phyloP scores from a whole-genome alignment of 1,140 invertebrate genomes.

The Panagrolaimus sp. region DNA sequence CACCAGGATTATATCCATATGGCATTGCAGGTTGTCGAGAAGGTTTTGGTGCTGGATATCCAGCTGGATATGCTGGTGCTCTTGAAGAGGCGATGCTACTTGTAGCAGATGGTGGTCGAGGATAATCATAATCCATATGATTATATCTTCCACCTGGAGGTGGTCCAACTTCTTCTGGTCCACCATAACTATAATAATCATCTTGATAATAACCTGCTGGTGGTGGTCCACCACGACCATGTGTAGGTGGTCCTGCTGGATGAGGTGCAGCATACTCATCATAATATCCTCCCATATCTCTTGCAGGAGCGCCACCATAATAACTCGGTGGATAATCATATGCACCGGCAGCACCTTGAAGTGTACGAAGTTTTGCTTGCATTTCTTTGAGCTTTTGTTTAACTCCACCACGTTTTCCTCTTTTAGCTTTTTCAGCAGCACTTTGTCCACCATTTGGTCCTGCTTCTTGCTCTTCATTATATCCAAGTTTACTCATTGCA shows the following conservation, averaged over 20 bases:
- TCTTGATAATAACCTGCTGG: not conserved
- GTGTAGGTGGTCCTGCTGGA: not conserved
- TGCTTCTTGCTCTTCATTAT: not conserved
- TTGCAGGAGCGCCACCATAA: not conserved
- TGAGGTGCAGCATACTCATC: not conserved
- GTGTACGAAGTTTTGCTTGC: not conserved
- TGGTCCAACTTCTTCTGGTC: not conserved
- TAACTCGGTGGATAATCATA: not conserved
- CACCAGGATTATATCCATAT: too few species aligned
- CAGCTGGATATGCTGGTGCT: too few species aligned
- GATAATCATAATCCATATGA: too few species aligned
- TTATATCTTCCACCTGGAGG: too few species aligned
- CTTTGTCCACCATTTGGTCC: not conserved
- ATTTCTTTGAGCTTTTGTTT: not conserved
- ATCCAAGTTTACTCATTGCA: not conserved
- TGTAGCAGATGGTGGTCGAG: too few species aligned
- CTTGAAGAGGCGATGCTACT: too few species aligned
- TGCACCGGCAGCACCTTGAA: not conserved
- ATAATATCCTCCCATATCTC: not conserved
- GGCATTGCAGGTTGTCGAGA: too few species aligned
- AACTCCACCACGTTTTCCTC: slow-evolving; percentile 1
- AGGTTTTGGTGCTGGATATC: too few species aligned
- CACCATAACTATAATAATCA: not conserved
- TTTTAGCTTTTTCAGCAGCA: not conserved
- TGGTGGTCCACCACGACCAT: not conserved